Evolutionary conservation across 2,888 invertebrate genomes (phyloP).

Genomic region (Dione vanillae): DNA sequence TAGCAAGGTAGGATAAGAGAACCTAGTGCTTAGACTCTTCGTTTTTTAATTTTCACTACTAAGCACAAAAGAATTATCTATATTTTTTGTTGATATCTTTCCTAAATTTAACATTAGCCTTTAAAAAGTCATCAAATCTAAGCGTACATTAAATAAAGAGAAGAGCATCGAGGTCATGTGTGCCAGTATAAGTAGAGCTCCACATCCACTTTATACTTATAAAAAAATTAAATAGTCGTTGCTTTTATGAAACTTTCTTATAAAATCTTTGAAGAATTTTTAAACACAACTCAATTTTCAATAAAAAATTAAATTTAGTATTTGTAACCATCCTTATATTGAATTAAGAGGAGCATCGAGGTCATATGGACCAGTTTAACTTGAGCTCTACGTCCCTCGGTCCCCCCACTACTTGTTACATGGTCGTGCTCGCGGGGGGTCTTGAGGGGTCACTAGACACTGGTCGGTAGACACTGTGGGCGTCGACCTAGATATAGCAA

Average conservation of each 20-base stretch:
- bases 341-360: constrained; percentile 34
- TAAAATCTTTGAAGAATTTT: no score
- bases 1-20: neutral
- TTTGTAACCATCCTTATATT: constrained; percentile 11
- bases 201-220: neutral
- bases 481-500: constrained; percentile 82
- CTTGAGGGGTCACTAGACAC: constrained; percentile 53
- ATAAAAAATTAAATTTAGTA: neutral
- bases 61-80: no score
- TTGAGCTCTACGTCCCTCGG: constrained; percentile 28
- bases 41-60: neutral
- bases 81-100: no score
- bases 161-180: constrained; percentile 34
- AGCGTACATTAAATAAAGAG: constrained; percentile 28
- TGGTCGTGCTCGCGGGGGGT: constrained; percentile 37
- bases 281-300: no score
- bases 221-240: no score
- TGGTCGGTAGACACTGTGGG: constrained; percentile 67
- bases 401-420: constrained; percentile 23
- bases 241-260: no score
- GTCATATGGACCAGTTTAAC: constrained; percentile 40
- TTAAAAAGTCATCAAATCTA: neutral
- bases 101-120: neutral
- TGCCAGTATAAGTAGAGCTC: constrained; percentile 40
- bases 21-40: neutral